These are phyloP conservation scores for Digitonthophagus gazella DNA, from an alignment of 2,888 invertebrate species.

Conservation along the genomic window DNA sequence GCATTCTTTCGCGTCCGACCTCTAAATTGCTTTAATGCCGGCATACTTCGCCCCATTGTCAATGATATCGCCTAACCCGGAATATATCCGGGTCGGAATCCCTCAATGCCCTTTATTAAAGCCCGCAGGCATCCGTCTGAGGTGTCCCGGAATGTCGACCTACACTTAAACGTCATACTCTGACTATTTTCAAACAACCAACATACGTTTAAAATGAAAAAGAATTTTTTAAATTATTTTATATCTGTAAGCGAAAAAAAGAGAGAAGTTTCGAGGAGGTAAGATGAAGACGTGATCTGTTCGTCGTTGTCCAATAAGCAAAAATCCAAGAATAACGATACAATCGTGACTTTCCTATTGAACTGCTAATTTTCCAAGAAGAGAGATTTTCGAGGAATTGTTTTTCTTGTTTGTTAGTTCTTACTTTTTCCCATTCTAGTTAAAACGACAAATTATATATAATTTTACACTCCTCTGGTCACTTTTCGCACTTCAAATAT, in stretches of 20 bases:
- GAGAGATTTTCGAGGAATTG: not conserved
- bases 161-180: not conserved
- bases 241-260: not conserved
- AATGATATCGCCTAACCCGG: not conserved
- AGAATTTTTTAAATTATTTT: not conserved
- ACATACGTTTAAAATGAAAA: not conserved
- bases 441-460: no score
- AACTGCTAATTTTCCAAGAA: not conserved
- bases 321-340: not conserved
- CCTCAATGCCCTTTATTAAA: not conserved
- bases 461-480: no score
- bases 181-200: not conserved
- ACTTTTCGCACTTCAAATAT: no score
- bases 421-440: no score
- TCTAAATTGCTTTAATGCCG: slow-evolving; percentile 8
- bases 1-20: slow-evolving; percentile 4
- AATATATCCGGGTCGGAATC: not conserved
- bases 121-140: not conserved
- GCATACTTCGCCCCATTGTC: slow-evolving; percentile 4
- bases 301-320: not conserved
- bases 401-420: not conserved
- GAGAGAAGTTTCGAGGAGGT: not conserved
- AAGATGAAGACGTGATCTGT: not conserved
- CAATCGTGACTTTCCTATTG: not conserved
- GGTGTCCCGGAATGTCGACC: not conserved